Evolutionary conservation across 2,113 vertebrate species (phyloP).

Genomic region (Sapajus apella): DNA sequence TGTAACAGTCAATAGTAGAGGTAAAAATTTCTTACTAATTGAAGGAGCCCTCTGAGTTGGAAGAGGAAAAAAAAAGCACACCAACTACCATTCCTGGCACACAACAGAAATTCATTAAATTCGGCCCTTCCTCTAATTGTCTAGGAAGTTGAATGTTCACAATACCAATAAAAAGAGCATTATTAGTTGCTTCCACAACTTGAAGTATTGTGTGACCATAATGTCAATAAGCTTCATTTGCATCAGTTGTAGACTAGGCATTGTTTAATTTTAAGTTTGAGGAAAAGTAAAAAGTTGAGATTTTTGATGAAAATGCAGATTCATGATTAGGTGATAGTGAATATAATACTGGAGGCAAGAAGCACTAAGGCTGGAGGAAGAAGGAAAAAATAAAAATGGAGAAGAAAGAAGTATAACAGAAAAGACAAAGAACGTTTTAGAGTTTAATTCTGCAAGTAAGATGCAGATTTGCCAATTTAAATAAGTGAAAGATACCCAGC

Average conservation of each 20-base stretch:
- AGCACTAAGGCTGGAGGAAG: background rate
- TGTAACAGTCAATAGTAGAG: background rate
- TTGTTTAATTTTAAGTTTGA: background rate
- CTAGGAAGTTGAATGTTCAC: background rate
- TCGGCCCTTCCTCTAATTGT: background rate
- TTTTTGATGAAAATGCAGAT: background rate
- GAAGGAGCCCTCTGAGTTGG: background rate
- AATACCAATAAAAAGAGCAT: background rate
- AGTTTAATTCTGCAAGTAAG: background rate
- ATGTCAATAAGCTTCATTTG: background rate
- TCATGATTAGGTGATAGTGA: background rate
- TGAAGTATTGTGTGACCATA: background rate
- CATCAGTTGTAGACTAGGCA: background rate
- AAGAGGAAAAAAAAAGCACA: background rate
- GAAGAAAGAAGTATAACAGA: background rate
- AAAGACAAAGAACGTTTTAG: background rate
- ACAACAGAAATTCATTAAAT: background rate
- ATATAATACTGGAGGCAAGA: background rate
- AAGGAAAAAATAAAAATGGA: background rate
- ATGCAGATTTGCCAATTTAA: background rate
- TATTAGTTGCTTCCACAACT: background rate
- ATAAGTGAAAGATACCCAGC: background rate
- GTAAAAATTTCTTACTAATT: conserved; percentile 11
- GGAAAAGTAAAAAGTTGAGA: background rate
- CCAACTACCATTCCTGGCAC: background rate